Conservation (phyloP, 2,797 vertebrate genomes). For the Tachyglossus aculeatus region DNA sequence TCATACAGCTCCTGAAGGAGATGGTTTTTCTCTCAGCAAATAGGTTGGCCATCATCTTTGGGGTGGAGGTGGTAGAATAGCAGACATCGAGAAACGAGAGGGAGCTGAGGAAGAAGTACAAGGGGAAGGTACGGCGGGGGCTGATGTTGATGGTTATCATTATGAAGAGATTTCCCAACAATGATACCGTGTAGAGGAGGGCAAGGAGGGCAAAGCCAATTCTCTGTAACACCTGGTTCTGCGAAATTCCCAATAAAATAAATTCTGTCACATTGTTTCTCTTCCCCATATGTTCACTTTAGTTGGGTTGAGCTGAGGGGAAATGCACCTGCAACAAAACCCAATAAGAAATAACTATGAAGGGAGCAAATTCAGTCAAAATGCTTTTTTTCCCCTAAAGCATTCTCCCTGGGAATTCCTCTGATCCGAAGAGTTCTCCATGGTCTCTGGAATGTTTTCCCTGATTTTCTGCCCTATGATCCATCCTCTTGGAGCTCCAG, state of each 20-base stretch:
- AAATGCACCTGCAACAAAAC: neutral
- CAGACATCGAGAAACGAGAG: slow-evolving; percentile 55
- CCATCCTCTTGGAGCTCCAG: too few relatives aligned
- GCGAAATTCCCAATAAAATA: too few relatives aligned
- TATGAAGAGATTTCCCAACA: too few relatives aligned
- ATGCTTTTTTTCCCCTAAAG: neutral
- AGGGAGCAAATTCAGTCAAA: neutral
- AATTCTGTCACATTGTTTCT: too few relatives aligned
- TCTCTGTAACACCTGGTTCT: too few relatives aligned
- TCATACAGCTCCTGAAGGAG: slow-evolving; percentile 42
- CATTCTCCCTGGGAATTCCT: neutral
- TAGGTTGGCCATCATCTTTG: slow-evolving; percentile 40
- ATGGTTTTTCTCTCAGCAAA: slow-evolving; percentile 24
- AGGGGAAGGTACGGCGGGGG: too few relatives aligned
- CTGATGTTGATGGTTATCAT: too few relatives aligned
- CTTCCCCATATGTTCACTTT: too few relatives aligned
- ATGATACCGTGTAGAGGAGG: slow-evolving; percentile 24
- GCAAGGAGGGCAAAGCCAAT: too few relatives aligned
- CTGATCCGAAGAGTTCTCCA: neutral
- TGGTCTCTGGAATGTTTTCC: neutral
- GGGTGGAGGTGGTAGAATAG: slow-evolving; percentile 37
- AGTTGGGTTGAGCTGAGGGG: neutral
- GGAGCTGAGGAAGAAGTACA: slow-evolving; percentile 50
- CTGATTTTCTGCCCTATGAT: neutral
- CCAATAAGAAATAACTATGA: neutral